Percentiles rank a stretch among this genome's conserved stretches.
Evolutionary conservation across 2,888 invertebrate genomes (phyloP).

Genomic region (Hedychridium roseum): DNA sequence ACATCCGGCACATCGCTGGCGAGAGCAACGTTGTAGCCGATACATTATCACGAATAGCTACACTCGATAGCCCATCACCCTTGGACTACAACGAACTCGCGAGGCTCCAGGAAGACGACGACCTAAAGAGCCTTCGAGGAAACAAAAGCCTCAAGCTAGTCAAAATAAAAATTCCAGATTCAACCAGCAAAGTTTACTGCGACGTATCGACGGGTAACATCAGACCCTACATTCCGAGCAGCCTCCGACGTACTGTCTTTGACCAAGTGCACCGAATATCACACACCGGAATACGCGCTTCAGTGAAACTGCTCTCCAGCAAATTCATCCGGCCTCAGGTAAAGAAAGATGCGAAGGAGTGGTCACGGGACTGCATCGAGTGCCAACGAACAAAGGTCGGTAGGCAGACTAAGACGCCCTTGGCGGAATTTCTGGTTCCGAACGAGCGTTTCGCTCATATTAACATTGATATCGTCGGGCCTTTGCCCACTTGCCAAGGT

Average conservation of each 20-base stretch:
- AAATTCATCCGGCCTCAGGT: conserved; percentile 53
- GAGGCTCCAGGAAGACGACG: neutral
- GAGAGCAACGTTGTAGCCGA: conserved; percentile 27
- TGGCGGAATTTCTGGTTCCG: conserved; percentile 37
- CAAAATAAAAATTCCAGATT: neutral
- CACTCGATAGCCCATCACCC: neutral
- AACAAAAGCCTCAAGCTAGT: neutral
- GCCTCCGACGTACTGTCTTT: neutral
- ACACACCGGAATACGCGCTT: conserved; percentile 30
- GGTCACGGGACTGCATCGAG: conserved; percentile 41
- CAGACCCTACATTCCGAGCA: neutral
- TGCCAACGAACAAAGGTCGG: conserved; percentile 51
- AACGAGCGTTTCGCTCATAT: conserved; percentile 45
- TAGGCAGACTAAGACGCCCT: conserved; percentile 42
- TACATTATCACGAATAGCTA: conserved; percentile 21
- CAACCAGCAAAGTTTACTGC: neutral
- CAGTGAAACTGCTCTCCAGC: conserved; percentile 37
- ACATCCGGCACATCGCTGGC: conserved; percentile 20
- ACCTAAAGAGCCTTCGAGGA: no score
- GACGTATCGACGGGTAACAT: neutral
- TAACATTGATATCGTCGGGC: conserved; percentile 50
- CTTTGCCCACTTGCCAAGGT: conserved; percentile 9
- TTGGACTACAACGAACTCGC: neutral
- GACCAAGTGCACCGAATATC: conserved; percentile 29
- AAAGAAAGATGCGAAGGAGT: conserved; percentile 41